Evolutionary conservation across 2,113 vertebrate genomes (phyloP).

Genomic region (Microcebus jonahi): DNA sequence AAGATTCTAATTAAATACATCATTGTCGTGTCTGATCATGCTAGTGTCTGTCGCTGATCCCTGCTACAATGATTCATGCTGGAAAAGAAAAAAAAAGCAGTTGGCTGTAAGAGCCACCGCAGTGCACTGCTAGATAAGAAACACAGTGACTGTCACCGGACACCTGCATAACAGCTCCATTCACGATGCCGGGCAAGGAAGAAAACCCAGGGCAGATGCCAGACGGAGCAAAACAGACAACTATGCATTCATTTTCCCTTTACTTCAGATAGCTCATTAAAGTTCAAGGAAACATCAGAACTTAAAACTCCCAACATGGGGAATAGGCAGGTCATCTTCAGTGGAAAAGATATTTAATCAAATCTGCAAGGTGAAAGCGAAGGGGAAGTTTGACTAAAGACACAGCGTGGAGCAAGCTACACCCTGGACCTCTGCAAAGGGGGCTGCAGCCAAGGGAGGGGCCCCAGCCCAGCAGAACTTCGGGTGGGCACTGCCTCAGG

Average conservation of each 20-base stretch:
- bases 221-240: neutral
- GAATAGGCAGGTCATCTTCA: no score
- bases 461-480: neutral
- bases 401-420: rapidly evolving
- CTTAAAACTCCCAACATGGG: neutral
- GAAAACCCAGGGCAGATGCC: neutral
- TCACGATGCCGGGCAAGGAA: neutral
- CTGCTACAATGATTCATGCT: neutral
- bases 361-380: neutral
- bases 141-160: neutral
- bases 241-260: rapidly evolving
- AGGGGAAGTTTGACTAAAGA: neutral
- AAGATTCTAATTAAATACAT: neutral
- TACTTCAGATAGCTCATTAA: neutral
- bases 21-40: neutral
- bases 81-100: neutral
- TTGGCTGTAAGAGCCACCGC: neutral
- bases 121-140: neutral
- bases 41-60: neutral
- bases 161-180: rapidly evolving
- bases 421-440: no score
- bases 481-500: neutral
- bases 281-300: neutral
- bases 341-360: neutral
- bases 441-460: neutral